Evolutionary conservation across 2,888 invertebrate species (phyloP), one percentile per base, ranked within the genome.

Genomic region (Pteria penguin): DNA sequence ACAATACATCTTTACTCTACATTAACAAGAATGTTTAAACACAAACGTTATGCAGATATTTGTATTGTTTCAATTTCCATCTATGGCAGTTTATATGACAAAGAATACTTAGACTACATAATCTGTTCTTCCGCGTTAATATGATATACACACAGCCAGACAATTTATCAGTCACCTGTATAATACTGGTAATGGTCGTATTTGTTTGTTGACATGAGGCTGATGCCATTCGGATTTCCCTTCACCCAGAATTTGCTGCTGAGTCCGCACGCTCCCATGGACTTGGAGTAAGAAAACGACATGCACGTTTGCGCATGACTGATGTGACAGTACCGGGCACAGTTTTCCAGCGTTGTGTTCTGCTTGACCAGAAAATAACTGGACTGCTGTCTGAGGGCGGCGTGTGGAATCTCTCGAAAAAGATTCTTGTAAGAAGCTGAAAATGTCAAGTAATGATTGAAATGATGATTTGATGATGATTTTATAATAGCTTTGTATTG

Each of bases 141-240:
- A n/a, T n/a, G n/a, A n/a, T n/a, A n/a, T n/a, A n/a, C n/a, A n/a
- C n/a, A n/a, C n/a, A n/a, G n/a, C n/a, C n/a, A n/a, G n/a, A n/a
- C n/a, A n/a, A n/a, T n/a, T n/a, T n/a, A n/a, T n/a, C n/a, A n/a
- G n/a, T n/a, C n/a, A 82, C 81, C 70, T 4, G 82, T 80, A 32
- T 74, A 82, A 66, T 82, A 84, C 57, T 84, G 84, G 54, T 81
- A 84, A 55, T 84, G 84, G 61, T 78, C 75, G 67, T 82, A 84
- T 11, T 76, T 55, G 4, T 22, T 18, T 8, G 80, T 81, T 2
- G 55, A 29, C 24, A 75, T 67, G 29, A 82, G 29, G 1, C 68
- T 22, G 5, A 63, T 29, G n/a, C 27, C 54, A 27, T 58, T 22
- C 70, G 55, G 78, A 32, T 77, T 75, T 29, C 69, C 58, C 4